These are phyloP conservation scores for Sarcophaga peregrina DNA, from an alignment of 1,140 invertebrate species.

Conservation along the genomic window DNA sequence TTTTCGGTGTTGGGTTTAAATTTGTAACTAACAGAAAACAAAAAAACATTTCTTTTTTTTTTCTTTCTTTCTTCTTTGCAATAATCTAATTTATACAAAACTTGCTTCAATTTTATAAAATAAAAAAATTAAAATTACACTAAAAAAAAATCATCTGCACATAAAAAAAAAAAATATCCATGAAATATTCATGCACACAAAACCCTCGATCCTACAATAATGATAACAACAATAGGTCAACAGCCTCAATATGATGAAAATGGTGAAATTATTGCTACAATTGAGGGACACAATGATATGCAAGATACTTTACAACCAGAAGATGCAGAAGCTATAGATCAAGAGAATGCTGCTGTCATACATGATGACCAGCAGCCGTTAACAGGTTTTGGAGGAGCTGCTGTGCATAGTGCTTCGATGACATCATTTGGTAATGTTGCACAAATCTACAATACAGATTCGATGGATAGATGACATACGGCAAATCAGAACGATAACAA, in stretches of 20 bases:
- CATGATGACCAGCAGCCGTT: constrained; percentile 62
- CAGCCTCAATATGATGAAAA: constrained; percentile 56
- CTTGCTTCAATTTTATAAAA: constrained; percentile 17
- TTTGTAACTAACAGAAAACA: constrained; percentile 47
- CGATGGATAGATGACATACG: constrained; percentile 65
- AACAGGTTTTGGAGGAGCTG: constrained; percentile 53
- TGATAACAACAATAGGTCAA: constrained; percentile 46
- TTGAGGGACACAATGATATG: constrained; percentile 54
- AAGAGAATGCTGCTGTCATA: constrained; percentile 59
- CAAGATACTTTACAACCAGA: constrained; percentile 54
- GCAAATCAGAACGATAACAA: constrained; percentile 66
- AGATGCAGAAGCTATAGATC: constrained; percentile 60
- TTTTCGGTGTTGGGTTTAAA: constrained; percentile 46
- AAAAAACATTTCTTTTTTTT: constrained; percentile 42
- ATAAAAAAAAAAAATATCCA: no score
- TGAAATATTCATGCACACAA: constrained; percentile 14
- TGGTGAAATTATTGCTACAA: constrained; percentile 58
- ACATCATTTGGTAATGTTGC: constrained; percentile 46
- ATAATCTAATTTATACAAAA: constrained; percentile 41
- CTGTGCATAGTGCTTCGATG: constrained; percentile 42
- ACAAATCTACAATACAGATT: constrained; percentile 34
- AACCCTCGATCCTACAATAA: background rate
- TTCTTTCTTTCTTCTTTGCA: constrained; percentile 22
- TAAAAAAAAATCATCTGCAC: constrained; percentile 42
- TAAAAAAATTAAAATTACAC: constrained; percentile 40